These are phyloP conservation scores for Calameuta pallipes DNA, from an alignment of 2,888 invertebrate genomes.

Conservation along the genomic window DNA sequence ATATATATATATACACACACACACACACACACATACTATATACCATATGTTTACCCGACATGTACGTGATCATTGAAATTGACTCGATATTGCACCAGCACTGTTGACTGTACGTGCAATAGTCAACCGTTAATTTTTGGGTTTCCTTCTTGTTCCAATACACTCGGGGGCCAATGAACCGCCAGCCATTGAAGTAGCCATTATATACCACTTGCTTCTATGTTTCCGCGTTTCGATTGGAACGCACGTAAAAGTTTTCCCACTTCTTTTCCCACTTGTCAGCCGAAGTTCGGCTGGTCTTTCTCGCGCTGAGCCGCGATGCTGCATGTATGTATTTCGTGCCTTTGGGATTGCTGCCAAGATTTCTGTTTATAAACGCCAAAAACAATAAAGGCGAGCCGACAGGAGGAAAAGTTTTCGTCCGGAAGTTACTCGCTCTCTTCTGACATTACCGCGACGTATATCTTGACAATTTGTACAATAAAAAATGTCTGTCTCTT, in stretches of 20 bases:
- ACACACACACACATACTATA: too few species aligned
- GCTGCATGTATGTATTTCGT: not conserved
- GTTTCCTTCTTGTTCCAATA: not conserved
- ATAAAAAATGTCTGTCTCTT: slow-evolving; percentile 29
- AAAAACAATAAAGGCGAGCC: slow-evolving; percentile 47
- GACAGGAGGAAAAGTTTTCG: slow-evolving; percentile 41
- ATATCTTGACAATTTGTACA: slow-evolving; percentile 33
- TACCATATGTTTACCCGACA: not conserved
- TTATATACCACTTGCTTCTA: not conserved
- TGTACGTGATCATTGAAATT: not conserved
- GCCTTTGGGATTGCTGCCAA: slow-evolving; percentile 45
- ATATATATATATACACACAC: too few species aligned
- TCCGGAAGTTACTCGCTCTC: slow-evolving; percentile 5
- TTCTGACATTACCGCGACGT: slow-evolving; percentile 22
- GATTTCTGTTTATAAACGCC: slow-evolving; percentile 55
- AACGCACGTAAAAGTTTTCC: not conserved
- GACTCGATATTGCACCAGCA: not conserved
- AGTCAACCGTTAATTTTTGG: not conserved
- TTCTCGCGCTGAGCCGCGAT: not conserved
- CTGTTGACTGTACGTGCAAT: not conserved
- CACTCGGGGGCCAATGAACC: not conserved
- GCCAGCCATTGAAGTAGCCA: not conserved
- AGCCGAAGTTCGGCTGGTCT: not conserved
- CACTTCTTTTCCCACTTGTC: not conserved
- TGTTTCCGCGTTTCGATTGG: not conserved